Evolutionary conservation across 1,140 invertebrate species (phyloP), one percentile per base, ranked within the genome.

Genomic region (Homalodisca vitripennis): DNA sequence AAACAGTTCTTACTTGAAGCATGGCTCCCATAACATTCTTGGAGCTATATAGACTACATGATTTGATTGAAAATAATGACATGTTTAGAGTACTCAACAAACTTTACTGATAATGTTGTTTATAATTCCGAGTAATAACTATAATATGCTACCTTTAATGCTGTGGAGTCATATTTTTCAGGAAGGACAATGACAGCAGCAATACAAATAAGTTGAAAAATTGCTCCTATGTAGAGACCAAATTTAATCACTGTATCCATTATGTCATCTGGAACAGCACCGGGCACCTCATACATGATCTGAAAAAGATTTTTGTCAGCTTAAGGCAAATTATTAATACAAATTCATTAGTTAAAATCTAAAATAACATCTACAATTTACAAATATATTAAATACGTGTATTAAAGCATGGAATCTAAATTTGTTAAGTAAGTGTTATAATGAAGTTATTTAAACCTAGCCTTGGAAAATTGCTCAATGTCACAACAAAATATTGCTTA

Each of bases 201-300:
- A 66, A 90, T 82, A 75, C 88, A 89, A 1, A 87, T 75, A 22
- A 89, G 72, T 77, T 89, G 88, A 74, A 90, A 89, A 1, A 88
- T 81, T 13, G 88, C 88, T n/a, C 88, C 87, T 53, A 89, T 78
- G 75, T 89, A 87, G 3, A 90, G 75, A 3, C 87, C 86, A 77
- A 87, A 88, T 48, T 86, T 80, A 3, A 89, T 82, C 70, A 89
- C 79, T 29, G 84, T 85, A 73, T 88, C 87, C 75, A 89, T 83
- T 74, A 87, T 77, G 75, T 88, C 86, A 78, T 86, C 84, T n/a
- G 63, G 63, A 14, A 24, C 24, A 20, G 41, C 41, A 13, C 63
- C 63, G 46, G 63, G 63, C 31, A 66, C 41, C 34, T 66, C 63
- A 26, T 66, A 66, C 41, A 66, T 47, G n/a, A 3, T 64, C 20